Percentiles rank a stretch among this genome's conserved stretches.
phyloP scores from a whole-genome alignment of 53 echinoderm and acorn worm genomes.

The Hippasteria phrygiana region DNA sequence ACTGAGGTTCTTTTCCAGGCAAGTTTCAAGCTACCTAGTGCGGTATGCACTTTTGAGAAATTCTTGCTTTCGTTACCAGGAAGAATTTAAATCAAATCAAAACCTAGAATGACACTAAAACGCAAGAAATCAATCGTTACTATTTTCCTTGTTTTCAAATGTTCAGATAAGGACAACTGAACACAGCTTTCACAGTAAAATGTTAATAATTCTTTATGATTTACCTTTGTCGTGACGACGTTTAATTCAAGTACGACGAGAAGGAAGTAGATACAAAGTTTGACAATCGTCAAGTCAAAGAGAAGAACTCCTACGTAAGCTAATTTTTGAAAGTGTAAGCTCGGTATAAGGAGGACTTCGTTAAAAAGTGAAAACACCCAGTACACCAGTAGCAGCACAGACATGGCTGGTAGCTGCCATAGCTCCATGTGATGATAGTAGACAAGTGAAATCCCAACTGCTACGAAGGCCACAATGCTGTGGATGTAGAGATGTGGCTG shows the following conservation, averaged over 20 bases:
- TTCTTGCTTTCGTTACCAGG: no score
- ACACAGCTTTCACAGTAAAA: no score
- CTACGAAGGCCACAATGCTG: constrained; percentile 37
- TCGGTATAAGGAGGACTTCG: neutral
- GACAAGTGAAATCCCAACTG: constrained; percentile 20
- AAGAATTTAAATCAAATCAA: no score
- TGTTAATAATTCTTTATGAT: no score
- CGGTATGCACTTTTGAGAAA: no score
- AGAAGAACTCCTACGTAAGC: neutral
- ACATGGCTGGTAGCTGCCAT: constrained; percentile 46
- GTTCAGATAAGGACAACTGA: no score
- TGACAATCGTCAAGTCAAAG: constrained; percentile 26
- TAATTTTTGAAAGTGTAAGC: neutral
- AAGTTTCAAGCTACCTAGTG: no score
- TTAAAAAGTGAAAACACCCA: constrained; percentile 18
- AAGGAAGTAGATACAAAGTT: neutral
- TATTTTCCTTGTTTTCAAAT: no score
- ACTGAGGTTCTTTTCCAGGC: no score
- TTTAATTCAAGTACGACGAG: constrained; percentile 27
- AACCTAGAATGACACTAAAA: no score
- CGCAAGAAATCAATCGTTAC: no score
- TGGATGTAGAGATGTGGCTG: constrained; percentile 63
- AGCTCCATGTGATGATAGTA: constrained; percentile 60
- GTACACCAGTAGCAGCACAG: constrained; percentile 14
- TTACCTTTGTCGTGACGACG: constrained; percentile 49